A percentile compares a stretch with the other conserved stretches of the same genome.
Conservation (phyloP, 1,140 invertebrate genomes). For the Melitaea cinxia region DNA sequence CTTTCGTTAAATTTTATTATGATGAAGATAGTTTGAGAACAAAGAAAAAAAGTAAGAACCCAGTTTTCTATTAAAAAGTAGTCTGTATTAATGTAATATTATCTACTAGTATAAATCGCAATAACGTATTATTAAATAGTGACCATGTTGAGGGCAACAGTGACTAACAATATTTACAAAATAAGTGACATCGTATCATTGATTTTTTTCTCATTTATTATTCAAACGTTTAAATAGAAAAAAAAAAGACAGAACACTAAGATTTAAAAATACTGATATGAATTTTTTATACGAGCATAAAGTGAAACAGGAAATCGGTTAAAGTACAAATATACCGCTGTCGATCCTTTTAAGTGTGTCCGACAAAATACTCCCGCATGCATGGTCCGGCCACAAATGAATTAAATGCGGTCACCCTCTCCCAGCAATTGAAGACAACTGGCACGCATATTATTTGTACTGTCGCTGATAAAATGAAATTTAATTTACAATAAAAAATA, state of each 20-base stretch:
- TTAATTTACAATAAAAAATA: background rate
- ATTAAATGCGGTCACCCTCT: conserved; percentile 72
- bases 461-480: conserved; percentile 32
- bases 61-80: too few relatives aligned
- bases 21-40: too few relatives aligned
- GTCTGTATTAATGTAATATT: too few relatives aligned
- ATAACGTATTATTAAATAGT: too few relatives aligned
- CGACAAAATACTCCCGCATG: conserved; percentile 74
- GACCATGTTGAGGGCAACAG: too few relatives aligned
- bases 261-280: background rate
- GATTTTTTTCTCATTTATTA: too few relatives aligned
- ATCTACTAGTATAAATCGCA: too few relatives aligned
- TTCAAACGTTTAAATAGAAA: background rate
- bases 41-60: too few relatives aligned
- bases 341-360: conserved; percentile 11
- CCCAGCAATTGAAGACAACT: conserved; percentile 73
- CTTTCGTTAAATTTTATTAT: too few relatives aligned
- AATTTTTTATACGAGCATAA: too few relatives aligned
- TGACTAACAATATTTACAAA: too few relatives aligned
- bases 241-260: background rate
- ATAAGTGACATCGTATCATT: too few relatives aligned
- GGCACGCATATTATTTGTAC: conserved; percentile 58
- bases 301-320: conserved; percentile 32
- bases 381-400: conserved; percentile 61
- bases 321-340: conserved; percentile 3